Conservation (phyloP, 1,140 invertebrate genomes). For the Drosophila orosa region DNA sequence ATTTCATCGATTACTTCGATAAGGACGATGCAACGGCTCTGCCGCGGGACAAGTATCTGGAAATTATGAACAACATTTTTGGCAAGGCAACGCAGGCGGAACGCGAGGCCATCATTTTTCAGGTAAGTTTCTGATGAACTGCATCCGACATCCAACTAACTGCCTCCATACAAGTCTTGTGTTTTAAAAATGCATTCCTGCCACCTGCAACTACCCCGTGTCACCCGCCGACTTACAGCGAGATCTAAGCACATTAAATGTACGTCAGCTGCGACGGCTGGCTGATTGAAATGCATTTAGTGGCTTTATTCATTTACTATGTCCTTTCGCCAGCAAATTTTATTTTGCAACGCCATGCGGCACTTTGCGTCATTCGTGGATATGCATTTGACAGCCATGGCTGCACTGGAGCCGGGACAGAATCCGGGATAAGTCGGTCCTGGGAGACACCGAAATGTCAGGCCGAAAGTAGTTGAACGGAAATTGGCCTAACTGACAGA, state of each 20-base stretch:
- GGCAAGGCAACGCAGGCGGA: conserved; percentile 93
- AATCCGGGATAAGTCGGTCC: conserved; percentile 8
- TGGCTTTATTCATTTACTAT: conserved; percentile 58
- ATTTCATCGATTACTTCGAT: conserved; percentile 95
- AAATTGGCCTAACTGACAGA: conserved; percentile 32
- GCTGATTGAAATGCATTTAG: conserved; percentile 58
- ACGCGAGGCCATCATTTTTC: conserved; percentile 95
- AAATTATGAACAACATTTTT: conserved; percentile 94
- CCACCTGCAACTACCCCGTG: conserved; percentile 6
- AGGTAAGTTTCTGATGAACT: conserved; percentile 86
- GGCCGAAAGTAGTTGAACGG: conserved; percentile 16
- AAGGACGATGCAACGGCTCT: conserved; percentile 92
- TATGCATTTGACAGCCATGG: conserved; percentile 42
- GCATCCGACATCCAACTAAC: conserved; percentile 1
- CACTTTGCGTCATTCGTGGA: conserved; percentile 33
- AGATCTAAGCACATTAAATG: conserved; percentile 52
- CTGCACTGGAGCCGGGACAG: neutral
- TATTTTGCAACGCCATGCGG: conserved; percentile 35
- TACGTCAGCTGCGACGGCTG: conserved; percentile 38
- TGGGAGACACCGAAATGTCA: neutral
- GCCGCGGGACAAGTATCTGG: conserved; percentile 92
- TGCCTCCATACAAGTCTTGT: neutral
- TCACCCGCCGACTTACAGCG: conserved; percentile 14
- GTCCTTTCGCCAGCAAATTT: conserved; percentile 40
- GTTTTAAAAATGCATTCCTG: conserved; percentile 18